Evolutionary conservation across 1,140 invertebrate species (phyloP), one percentile per base, ranked within the genome.

Genomic region (Gonatopus flavifemur): DNA sequence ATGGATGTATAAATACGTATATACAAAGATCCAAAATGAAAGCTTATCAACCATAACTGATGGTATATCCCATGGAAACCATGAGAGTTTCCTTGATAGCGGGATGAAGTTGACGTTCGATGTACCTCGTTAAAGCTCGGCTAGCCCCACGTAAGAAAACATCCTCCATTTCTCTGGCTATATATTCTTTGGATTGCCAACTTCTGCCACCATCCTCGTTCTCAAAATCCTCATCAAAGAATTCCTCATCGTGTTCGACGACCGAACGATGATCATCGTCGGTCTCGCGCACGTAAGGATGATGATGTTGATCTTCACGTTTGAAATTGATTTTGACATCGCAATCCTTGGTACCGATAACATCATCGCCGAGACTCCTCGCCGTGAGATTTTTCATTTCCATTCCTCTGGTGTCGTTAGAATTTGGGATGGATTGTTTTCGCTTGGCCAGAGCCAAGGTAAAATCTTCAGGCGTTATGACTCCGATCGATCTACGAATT

Each of bases 21-120:
- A n/a, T n/a, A n/a, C n/a, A n/a, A n/a, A n/a, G n/a, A n/a, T n/a
- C n/a, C n/a, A n/a, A n/a, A n/a, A n/a, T n/a, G n/a, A n/a, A n/a
- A n/a, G n/a, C n/a, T n/a, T n/a, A n/a, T n/a, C n/a, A n/a, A n/a
- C 89, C 89, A 66, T 91, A 92, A 32, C 88, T 91, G 51, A 91
- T 83, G 2, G 88, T 90, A 62, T 91, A 92, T 10, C 89, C 89
- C 85, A 92, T 87, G 64, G 89, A 89, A 50, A 86, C 78, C 88
- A 91, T 90, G 12, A 91, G 74, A 2, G 89, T 90, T 60, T 92
- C 89, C 69, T 89, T 90, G 30, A 92, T 88, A 19, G 88, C 88
- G 12, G 88, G 87, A 67, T 92, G 87, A 18, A 91, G 70, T 61
- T 90, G 86, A 59, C 84, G 86, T 65, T 92, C 88, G 83, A 92